phyloP scores from a whole-genome alignment of 2,888 invertebrate genomes.

The Phania funesta region DNA sequence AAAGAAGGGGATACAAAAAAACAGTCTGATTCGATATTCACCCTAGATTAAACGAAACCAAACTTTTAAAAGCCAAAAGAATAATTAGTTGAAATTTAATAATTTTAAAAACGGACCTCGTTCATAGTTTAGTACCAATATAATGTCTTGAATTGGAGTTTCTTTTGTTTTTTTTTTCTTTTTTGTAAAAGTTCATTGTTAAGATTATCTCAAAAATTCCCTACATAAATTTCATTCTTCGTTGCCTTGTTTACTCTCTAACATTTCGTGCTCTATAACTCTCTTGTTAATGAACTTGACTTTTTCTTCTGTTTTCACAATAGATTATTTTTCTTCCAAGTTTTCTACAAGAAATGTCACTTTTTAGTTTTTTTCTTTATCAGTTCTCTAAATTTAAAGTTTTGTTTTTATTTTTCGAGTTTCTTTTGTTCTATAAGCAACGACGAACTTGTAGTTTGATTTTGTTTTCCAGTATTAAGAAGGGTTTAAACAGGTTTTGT shows the following conservation, averaged over 20 bases:
- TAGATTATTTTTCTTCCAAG: slow-evolving; percentile 19
- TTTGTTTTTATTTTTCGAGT: slow-evolving; percentile 59
- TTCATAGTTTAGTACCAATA: background rate
- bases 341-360: slow-evolving; percentile 41
- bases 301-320: slow-evolving; percentile 44
- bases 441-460: slow-evolving; percentile 12
- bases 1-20: too few species aligned
- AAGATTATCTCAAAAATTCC: slow-evolving; percentile 7
- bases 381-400: slow-evolving; percentile 11
- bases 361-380: slow-evolving; percentile 24
- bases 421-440: slow-evolving; percentile 7
- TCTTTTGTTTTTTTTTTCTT: too few species aligned
- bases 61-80: too few species aligned
- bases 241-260: background rate
- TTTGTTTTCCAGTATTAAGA: slow-evolving; percentile 48
- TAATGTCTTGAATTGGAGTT: background rate
- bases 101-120: background rate
- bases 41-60: too few species aligned
- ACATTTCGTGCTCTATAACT: slow-evolving; percentile 9
- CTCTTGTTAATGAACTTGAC: slow-evolving; percentile 51
- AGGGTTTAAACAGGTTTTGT: slow-evolving; percentile 3
- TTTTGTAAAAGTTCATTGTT: background rate
- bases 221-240: slow-evolving; percentile 1
- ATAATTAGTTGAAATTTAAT: background rate
- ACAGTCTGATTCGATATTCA: too few species aligned